Evolutionary conservation across 1,140 invertebrate genomes (phyloP).

Genomic region (Eriosoma lanigerum): DNA sequence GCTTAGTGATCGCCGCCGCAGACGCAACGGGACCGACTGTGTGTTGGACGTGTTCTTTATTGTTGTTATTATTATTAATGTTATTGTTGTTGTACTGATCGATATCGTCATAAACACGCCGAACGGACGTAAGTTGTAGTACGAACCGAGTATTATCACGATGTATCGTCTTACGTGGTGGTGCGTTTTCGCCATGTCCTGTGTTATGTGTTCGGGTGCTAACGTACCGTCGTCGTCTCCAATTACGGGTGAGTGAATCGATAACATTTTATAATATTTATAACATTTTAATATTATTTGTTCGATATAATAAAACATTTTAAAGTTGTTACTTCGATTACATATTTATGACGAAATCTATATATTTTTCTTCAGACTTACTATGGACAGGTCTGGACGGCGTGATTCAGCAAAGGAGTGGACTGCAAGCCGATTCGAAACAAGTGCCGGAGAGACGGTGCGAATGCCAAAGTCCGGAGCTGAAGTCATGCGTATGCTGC

Average conservation of each 20-base stretch:
- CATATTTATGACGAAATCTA: no score
- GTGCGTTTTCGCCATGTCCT: neutral
- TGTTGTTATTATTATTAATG: neutral
- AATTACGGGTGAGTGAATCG: neutral
- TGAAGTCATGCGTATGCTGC: conserved; percentile 47
- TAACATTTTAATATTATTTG: no score
- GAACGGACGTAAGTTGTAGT: neutral
- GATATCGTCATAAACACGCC: neutral
- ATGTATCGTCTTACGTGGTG: conserved; percentile 14
- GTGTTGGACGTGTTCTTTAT: conserved; percentile 22
- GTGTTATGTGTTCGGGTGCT: neutral
- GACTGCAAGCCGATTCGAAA: conserved; percentile 6
- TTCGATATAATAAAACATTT: no score
- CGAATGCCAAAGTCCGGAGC: conserved; percentile 42
- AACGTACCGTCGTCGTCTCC: conserved; percentile 5
- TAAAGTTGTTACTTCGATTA: no score
- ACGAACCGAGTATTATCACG: neutral
- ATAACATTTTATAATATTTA: no score
- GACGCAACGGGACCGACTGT: conserved; percentile 25
- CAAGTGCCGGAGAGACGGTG: conserved; percentile 45
- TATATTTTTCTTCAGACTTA: neutral
- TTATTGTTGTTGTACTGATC: neutral
- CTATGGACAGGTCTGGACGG: conserved; percentile 34
- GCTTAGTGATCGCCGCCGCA: conserved; percentile 31
- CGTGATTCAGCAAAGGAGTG: conserved; percentile 28